Conservation (phyloP, 2,888 invertebrate species). For the Eupithecia centaureata region DNA sequence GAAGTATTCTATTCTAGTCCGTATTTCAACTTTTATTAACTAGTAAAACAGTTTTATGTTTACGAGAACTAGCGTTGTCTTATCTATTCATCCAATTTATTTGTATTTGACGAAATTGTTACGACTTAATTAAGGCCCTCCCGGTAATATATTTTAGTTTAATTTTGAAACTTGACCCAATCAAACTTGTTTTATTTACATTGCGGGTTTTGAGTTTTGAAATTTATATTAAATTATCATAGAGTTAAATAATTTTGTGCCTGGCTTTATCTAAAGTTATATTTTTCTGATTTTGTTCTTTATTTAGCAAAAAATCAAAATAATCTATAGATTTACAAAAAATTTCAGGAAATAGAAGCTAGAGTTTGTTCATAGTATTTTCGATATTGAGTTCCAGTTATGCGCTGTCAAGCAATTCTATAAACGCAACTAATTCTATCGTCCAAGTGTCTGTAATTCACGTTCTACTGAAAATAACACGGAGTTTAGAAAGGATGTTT, state of each 20-base stretch:
- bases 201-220: not conserved
- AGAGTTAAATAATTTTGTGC: no score
- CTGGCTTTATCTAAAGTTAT: no score
- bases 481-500: constrained; percentile 6
- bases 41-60: not conserved
- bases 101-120: not conserved
- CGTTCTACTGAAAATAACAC: constrained; percentile 66
- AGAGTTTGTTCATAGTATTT: not conserved
- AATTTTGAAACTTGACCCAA: constrained; percentile 6
- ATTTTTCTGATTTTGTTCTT: not conserved
- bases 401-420: constrained; percentile 10
- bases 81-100: not conserved
- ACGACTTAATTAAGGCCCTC: not conserved
- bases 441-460: constrained; percentile 66
- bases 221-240: not conserved
- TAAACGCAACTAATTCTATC: constrained; percentile 45
- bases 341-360: not conserved
- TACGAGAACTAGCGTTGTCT: not conserved
- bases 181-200: constrained; percentile 5
- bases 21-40: not conserved
- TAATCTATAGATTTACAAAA: not conserved
- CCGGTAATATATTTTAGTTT: constrained; percentile 2
- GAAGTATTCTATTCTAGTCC: no score
- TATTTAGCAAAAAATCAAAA: no score
- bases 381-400: not conserved